Evolutionary conservation across 2,113 vertebrate species (phyloP).

Genomic region (Columbina picui): DNA sequence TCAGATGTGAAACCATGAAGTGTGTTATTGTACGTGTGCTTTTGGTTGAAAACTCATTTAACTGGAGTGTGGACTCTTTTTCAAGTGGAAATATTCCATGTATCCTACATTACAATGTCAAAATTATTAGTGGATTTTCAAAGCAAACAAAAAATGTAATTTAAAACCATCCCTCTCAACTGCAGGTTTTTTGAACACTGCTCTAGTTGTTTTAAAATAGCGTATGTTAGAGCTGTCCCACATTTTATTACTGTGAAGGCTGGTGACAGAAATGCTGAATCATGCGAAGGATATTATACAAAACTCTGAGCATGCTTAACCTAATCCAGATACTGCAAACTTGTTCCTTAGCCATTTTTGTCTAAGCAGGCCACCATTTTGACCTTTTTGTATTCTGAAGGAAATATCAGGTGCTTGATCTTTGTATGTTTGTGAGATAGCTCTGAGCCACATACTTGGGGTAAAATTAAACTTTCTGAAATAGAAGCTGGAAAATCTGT

Average conservation of each 20-base stretch:
- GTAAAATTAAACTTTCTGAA: background rate
- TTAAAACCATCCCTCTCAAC: constrained; percentile 29
- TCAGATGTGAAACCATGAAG: constrained; percentile 9
- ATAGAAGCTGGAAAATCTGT: background rate
- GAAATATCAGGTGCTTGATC: background rate
- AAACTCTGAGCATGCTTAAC: background rate
- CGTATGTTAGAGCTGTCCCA: background rate
- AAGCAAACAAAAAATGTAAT: constrained; percentile 40
- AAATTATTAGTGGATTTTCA: constrained; percentile 53
- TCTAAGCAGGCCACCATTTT: background rate
- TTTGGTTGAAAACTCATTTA: constrained; percentile 24
- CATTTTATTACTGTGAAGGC: background rate
- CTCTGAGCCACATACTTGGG: background rate
- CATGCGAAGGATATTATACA: background rate
- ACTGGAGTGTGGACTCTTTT: constrained; percentile 31
- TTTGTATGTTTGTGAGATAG: background rate
- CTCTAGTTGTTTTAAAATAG: constrained; percentile 37
- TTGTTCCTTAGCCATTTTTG: background rate
- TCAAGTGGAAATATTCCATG: constrained; percentile 10
- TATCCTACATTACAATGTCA: background rate
- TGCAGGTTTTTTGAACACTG: constrained; percentile 23
- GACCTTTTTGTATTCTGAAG: background rate
- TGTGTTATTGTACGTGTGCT: background rate
- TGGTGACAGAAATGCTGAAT: constrained; percentile 44
- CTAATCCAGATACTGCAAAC: background rate